Conservation (phyloP, 2,113 vertebrate species). For the Lethenteron camtschaticum region DNA sequence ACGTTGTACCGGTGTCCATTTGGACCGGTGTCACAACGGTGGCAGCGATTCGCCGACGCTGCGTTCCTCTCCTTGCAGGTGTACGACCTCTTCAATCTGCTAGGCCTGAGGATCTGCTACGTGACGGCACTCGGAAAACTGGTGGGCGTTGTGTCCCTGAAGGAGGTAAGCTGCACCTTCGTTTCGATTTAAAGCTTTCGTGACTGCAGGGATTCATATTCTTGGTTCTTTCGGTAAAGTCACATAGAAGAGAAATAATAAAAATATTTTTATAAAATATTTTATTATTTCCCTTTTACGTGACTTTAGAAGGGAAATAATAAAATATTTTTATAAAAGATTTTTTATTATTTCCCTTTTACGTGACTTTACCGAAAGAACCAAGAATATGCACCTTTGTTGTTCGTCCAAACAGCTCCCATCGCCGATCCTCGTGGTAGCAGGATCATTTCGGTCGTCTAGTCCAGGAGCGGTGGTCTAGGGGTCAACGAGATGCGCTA, state of each 20-base stretch:
- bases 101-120: slow-evolving; percentile 9
- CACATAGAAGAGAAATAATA: too few relatives aligned
- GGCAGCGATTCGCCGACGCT: too few relatives aligned
- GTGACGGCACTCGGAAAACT: slow-evolving; percentile 12
- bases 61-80: slow-evolving; percentile 8
- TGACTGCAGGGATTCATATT: too few relatives aligned
- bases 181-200: background rate
- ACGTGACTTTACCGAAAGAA: background rate
- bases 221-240: background rate
- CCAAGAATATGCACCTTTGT: background rate
- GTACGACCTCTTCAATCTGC: slow-evolving; percentile 13
- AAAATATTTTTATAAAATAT: too few relatives aligned
- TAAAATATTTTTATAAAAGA: too few relatives aligned
- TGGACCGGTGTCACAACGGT: too few relatives aligned
- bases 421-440: background rate
- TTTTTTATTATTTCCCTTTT: too few relatives aligned
- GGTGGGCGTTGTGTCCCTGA: slow-evolving; percentile 12
- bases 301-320: too few relatives aligned
- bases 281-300: background rate
- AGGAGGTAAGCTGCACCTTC: slow-evolving; percentile 7
- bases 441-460: background rate
- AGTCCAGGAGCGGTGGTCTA: too few relatives aligned
- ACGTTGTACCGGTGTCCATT: too few relatives aligned
- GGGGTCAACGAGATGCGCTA: too few relatives aligned
- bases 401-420: background rate